A percentile compares a stretch with the other conserved stretches of the same genome.
Conservation (phyloP, 1,140 invertebrate species). For the Vanessa tameamea region DNA sequence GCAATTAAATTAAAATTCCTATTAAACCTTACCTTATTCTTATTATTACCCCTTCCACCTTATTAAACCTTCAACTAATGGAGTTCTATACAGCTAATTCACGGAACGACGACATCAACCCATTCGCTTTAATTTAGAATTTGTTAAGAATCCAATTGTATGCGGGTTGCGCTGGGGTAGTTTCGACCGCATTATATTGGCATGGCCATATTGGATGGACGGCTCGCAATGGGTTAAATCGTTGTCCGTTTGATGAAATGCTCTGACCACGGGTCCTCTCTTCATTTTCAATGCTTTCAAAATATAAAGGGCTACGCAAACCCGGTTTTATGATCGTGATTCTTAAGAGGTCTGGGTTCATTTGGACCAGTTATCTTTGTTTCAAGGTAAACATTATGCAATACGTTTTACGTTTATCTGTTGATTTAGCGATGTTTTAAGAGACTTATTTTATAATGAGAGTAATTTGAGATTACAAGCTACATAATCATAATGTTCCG, state of each 20-base stretch:
- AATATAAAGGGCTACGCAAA: slow-evolving; percentile 20
- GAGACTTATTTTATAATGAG: background rate
- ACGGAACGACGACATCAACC: slow-evolving; percentile 7
- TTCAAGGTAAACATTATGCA: slow-evolving; percentile 1
- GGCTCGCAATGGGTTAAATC: slow-evolving; percentile 23
- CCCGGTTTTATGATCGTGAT: slow-evolving; percentile 12
- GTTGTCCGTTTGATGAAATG: slow-evolving; percentile 31
- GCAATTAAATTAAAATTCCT: background rate
- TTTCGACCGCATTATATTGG: slow-evolving; percentile 29
- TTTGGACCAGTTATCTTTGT: slow-evolving; percentile 17
- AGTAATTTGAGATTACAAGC: background rate
- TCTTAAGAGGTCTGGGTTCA: slow-evolving; percentile 10
- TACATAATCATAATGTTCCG: background rate
- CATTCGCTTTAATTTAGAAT: slow-evolving; percentile 20
- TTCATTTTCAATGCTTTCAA: slow-evolving; percentile 31
- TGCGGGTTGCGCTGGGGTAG: slow-evolving; percentile 20
- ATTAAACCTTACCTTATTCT: background rate
- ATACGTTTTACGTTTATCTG: slow-evolving; percentile 3
- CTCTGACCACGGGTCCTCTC: slow-evolving; percentile 16
- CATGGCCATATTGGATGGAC: slow-evolving; percentile 21
- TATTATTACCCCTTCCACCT: background rate
- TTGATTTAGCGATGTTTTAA: background rate
- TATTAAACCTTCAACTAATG: slow-evolving; percentile 7
- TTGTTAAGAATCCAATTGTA: slow-evolving; percentile 28
- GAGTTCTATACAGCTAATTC: slow-evolving; percentile 11